Evolutionary conservation across 2,797 vertebrate species (phyloP).

Genomic region (Cynopterus sphinx): DNA sequence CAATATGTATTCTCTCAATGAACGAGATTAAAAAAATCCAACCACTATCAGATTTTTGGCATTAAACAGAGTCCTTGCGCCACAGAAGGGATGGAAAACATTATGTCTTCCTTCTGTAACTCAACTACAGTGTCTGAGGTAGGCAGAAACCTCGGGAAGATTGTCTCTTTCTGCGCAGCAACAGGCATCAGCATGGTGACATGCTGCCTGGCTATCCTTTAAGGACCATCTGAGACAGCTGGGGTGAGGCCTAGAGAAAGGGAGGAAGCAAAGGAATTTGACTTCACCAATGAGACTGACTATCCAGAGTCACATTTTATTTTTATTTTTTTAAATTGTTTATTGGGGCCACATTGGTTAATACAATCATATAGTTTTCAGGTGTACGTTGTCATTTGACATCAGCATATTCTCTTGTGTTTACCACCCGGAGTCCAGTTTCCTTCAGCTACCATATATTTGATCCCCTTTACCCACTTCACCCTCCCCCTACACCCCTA

Average conservation of each 20-base stretch:
- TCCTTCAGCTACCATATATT: too few relatives aligned
- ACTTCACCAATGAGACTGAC: not conserved
- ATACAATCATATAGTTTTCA: too few relatives aligned
- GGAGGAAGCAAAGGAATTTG: not conserved
- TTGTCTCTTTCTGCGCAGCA: not conserved
- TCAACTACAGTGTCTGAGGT: not conserved
- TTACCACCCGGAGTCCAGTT: too few relatives aligned
- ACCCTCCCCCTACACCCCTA: too few relatives aligned
- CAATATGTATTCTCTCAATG: constrained; percentile 5
- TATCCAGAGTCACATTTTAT: not conserved
- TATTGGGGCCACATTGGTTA: too few relatives aligned
- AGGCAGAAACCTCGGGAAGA: not conserved
- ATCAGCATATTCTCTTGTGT: too few relatives aligned
- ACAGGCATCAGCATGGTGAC: fast-evolving
- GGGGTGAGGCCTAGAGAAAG: not conserved
- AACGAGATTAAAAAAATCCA: not conserved
- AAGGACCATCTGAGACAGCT: fast-evolving
- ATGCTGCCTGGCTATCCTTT: not conserved
- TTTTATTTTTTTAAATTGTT: too few relatives aligned
- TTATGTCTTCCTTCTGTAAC: not conserved
- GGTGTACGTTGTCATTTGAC: too few relatives aligned
- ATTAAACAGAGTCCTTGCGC: not conserved
- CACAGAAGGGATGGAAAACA: not conserved
- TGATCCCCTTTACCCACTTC: too few relatives aligned
- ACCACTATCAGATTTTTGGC: not conserved